Base-by-base conservation (phyloP, 2,113 vertebrate species). In the Pitta sordida region DNA sequence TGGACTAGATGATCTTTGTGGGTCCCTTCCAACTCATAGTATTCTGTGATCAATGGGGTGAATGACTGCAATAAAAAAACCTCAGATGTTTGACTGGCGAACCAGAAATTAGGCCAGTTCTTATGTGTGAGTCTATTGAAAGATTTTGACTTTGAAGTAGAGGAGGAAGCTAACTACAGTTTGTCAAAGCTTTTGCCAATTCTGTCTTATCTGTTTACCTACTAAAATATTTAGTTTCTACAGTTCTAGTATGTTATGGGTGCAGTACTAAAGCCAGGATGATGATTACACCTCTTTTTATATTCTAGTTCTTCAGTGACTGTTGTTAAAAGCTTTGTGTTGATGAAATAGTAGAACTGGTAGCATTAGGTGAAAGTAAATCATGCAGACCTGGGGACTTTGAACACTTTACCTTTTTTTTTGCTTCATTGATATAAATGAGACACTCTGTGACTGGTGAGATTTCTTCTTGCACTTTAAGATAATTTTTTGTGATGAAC, bases 111-210 rank as follows among this genome's bases (percentile, higher is more conserved):
- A 41, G n/a, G 7, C 39, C 56, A n/a, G 6, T 34, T 39, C 43
- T 41, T 52, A 17, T 1, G 17, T 6, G 8, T 16, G 29, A 63
- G 30, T 13, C 41, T 69, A 1, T 0, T 0, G 44, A 65, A 91
- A 32, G 44, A 43, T 77, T 91, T 80, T 79, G 10, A 17, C 18
- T 80, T 73, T 12, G 16, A 1, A 78, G 41, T 21, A 83, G 83
- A 43, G 71, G 43, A 69, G 26, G 29, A 52, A 84, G 9, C 63
- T 58, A 51, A 51, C 29, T 62, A 9, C 3, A 9, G 23, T 69
- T 70, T 20, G 14, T 83, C 64, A 74, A 84, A 91, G 46, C 30
- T 62, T 90, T 70, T 86, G 22, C 34, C 36, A 41, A 2, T 83
- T 94, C 37, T 78, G 7, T 51, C 32, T 80, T 56, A 94, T 43